A percentile compares a stretch with the other conserved stretches of the same genome.
These are phyloP conservation scores for Ceryle rudis DNA, from an alignment of 2,797 vertebrate genomes.

Conservation along the genomic window DNA sequence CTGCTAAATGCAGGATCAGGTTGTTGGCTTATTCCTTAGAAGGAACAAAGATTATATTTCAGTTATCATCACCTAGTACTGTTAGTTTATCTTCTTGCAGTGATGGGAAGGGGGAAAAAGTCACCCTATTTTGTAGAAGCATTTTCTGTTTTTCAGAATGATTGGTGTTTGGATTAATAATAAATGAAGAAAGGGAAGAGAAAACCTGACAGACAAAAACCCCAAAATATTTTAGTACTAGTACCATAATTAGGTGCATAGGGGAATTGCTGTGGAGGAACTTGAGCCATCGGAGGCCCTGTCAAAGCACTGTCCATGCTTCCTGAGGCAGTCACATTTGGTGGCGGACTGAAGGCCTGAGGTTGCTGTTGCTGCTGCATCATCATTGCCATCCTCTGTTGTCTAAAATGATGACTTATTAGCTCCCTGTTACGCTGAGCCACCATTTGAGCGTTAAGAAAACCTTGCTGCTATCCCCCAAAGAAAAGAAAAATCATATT, in stretches of 20 bases:
- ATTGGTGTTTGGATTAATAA: neutral
- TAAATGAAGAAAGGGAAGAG: neutral
- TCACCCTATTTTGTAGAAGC: neutral
- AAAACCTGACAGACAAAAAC: neutral
- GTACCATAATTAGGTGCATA: slow-evolving; percentile 92
- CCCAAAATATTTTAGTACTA: neutral
- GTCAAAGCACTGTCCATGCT: slow-evolving; percentile 89
- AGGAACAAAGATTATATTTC: neutral
- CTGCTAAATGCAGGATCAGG: slow-evolving; percentile 89
- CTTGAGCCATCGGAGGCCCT: slow-evolving; percentile 85
- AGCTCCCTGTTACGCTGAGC: slow-evolving; percentile 94
- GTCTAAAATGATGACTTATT: slow-evolving; percentile 90
- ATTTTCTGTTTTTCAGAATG: neutral
- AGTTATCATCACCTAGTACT: neutral
- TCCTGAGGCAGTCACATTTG: slow-evolving; percentile 92
- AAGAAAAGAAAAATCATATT: slow-evolving; percentile 40
- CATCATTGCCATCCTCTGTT: slow-evolving; percentile 91
- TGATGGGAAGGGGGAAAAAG: neutral
- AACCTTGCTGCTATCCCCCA: slow-evolving; percentile 83
- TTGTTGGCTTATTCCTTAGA: slow-evolving; percentile 90
- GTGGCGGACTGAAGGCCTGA: slow-evolving; percentile 93
- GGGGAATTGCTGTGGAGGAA: slow-evolving; percentile 90
- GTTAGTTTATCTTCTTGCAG: neutral
- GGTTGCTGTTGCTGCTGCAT: slow-evolving; percentile 90
- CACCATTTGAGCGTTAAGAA: slow-evolving; percentile 95